These are phyloP conservation scores for Pelobates fuscus DNA, from an alignment of 2,113 vertebrate genomes.

Conservation along the genomic window DNA sequence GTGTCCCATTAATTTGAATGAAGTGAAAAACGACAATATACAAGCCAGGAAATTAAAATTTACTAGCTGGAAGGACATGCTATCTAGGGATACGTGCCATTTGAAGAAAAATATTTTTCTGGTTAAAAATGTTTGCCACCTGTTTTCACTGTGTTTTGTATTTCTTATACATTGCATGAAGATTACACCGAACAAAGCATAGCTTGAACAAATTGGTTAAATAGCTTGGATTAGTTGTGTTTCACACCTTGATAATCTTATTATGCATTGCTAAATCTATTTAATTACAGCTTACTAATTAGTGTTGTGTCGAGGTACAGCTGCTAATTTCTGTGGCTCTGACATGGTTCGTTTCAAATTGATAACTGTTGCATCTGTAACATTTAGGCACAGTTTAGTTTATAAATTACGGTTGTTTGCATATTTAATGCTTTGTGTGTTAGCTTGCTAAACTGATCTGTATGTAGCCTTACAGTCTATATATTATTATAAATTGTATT, in stretches of 20 bases:
- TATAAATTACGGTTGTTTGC: background rate
- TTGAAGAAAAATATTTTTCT: no score
- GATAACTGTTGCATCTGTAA: constrained; percentile 58
- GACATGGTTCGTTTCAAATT: constrained; percentile 62
- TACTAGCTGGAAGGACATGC: no score
- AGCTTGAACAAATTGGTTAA: constrained; percentile 61
- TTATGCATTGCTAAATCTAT: constrained; percentile 65
- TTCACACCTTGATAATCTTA: constrained; percentile 62
- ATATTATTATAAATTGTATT: no score
- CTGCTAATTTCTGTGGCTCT: constrained; percentile 61
- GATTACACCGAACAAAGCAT: constrained; percentile 52
- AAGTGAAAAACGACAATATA: no score
- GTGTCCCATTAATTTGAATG: no score
- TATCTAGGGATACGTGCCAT: no score
- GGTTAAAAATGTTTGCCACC: no score
- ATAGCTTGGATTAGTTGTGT: constrained; percentile 62
- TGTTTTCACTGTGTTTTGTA: no score
- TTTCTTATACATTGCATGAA: constrained; percentile 9
- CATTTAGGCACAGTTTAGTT: constrained; percentile 50
- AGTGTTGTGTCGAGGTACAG: constrained; percentile 59
- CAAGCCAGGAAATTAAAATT: no score
- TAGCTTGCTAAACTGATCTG: no score
- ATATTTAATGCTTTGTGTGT: no score
- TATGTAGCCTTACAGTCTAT: no score
- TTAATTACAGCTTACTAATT: constrained; percentile 66